These are phyloP conservation scores for Rhincodon typus DNA, from an alignment of 2,797 vertebrate species.

Conservation along the genomic window DNA sequence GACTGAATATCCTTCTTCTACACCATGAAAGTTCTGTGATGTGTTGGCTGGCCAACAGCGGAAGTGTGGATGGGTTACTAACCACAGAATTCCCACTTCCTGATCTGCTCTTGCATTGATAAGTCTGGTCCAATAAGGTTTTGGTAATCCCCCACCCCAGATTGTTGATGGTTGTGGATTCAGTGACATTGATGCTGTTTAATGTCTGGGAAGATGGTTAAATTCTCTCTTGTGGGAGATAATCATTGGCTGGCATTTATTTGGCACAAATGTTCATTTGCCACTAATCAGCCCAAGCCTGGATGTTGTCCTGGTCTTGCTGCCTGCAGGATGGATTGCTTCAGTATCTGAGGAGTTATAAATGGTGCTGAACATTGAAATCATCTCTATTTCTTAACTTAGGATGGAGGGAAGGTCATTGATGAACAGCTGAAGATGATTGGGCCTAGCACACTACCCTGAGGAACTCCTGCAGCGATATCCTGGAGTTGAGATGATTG, in stretches of 20 bases:
- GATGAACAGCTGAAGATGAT: neutral
- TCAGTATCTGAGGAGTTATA: neutral
- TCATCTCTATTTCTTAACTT: neutral
- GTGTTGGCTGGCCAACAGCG: too few species aligned
- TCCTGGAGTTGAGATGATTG: neutral
- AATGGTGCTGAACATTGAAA: neutral
- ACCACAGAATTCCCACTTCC: too few species aligned
- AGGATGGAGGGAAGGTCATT: neutral
- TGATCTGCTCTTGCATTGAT: neutral
- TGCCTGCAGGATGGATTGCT: neutral
- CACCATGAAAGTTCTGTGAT: too few species aligned
- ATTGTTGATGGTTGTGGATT: neutral
- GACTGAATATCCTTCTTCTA: too few species aligned
- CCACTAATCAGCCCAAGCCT: too few species aligned
- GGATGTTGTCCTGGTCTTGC: too few species aligned
- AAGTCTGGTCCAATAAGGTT: neutral
- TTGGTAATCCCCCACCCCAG: neutral
- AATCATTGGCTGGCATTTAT: neutral
- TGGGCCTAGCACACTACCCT: neutral
- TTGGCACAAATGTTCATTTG: too few species aligned
- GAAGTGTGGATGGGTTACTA: neutral
- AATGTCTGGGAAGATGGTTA: neutral
- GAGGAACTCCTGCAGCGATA: neutral
- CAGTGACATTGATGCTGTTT: neutral
- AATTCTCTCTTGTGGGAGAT: neutral